Base-by-base conservation (phyloP, 2,113 vertebrate species). In the Heteronetta atricapilla region DNA sequence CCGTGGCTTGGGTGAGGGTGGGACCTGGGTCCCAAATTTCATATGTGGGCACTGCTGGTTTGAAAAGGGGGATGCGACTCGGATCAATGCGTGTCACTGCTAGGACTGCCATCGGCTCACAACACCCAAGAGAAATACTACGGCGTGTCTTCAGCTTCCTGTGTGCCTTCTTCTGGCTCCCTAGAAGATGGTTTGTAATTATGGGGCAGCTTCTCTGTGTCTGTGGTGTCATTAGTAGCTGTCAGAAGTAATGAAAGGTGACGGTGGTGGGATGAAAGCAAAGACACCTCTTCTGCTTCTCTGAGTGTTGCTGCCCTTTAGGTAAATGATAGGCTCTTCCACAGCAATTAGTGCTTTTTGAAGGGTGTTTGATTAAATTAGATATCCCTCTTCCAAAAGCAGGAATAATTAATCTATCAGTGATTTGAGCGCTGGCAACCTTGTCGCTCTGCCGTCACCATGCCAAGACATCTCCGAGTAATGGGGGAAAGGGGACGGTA, bases 341-440 rank as follows among this genome's bases (percentile, higher is more conserved):
- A 89, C 11, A 34, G 84, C 72, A 85, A 73, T 95, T 75, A 77
- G 91, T 29, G 44, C 69, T 75, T 89, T 86, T 79, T 66, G 70
- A 50, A 87, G 82, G 53, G 70, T 44, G 34, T 68, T 82, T 79
- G 78, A 91, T 95, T 81, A 60, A 80, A 84, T 91, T 40, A 75
- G 75, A 53, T 79, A 78, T 31, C 77, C 55, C 50, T 70, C 60
- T 82, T 55, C 74, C 74, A n/a, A 79, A 79, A 79, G 72, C 0
- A 58, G 82, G 68, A 87, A n/a, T 79, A 73, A 93, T 88, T 82
- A 73, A 89, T 94, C 80, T 59, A 15, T 23, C 13, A 3, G 77
- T 13, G 38, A 38, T 85, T 64, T 31, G 36, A 70, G 50, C 3
- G 46, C 58, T 67, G 79, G 74, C 25, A 52, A 36, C 53, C 85